A percentile compares a stretch with the other conserved stretches of the same genome.
Evolutionary conservation across 2,797 vertebrate genomes (phyloP).

Genomic region (Setipinna tenuifilis): DNA sequence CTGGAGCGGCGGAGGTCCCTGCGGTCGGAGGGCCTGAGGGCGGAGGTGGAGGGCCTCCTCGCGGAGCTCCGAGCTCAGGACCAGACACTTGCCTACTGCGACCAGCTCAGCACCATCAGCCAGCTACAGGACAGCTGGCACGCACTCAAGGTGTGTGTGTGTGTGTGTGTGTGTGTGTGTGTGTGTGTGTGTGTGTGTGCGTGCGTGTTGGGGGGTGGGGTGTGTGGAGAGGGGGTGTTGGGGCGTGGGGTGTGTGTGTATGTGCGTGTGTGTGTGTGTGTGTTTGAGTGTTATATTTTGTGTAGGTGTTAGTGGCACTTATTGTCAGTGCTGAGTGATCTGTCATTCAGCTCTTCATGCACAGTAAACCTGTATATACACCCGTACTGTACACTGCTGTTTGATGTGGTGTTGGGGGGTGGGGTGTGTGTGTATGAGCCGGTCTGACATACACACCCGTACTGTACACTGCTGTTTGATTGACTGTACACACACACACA

Average conservation of each 20-base stretch:
- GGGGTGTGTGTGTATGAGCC: background rate
- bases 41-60: conserved; percentile 65
- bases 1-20: conserved; percentile 57
- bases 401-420: background rate
- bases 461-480: no score
- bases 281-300: background rate
- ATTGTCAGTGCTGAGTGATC: no score
- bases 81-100: conserved; percentile 66
- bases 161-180: conserved; percentile 12
- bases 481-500: no score
- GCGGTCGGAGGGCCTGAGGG: conserved; percentile 57
- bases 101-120: conserved; percentile 61
- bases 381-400: no score
- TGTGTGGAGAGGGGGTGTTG: background rate
- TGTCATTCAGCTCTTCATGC: no score
- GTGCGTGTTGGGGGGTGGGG: background rate
- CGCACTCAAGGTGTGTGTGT: conserved; percentile 69
- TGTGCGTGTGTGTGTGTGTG: background rate
- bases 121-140: conserved; percentile 76
- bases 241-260: background rate
- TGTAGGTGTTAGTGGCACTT: no score
- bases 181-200: conserved; percentile 14
- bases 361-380: no score
- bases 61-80: conserved; percentile 73
- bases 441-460: no score